Evolutionary conservation across 1,140 invertebrate genomes (phyloP).

Genomic region (Saccostrea cuccullata): DNA sequence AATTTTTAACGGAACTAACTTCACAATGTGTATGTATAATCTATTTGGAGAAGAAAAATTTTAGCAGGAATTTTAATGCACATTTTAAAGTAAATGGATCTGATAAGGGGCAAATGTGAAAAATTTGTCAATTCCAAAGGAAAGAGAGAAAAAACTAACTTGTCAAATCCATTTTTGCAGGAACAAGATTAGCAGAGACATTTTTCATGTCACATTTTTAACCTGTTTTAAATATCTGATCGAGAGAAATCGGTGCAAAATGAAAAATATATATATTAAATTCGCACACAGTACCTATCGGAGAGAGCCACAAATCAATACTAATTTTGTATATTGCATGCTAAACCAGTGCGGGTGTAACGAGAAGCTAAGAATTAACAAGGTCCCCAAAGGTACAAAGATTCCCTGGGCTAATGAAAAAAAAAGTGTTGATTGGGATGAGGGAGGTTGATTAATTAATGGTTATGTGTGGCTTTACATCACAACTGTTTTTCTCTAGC

Average conservation of each 20-base stretch:
- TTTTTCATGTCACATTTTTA: neutral
- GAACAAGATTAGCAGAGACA: neutral
- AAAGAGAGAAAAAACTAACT: neutral
- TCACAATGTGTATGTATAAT: neutral
- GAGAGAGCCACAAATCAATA: slow-evolving; percentile 6
- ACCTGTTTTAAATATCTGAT: slow-evolving; percentile 4
- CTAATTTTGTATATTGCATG: slow-evolving; percentile 38
- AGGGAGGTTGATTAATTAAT: slow-evolving; percentile 1
- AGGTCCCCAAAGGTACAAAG: slow-evolving; percentile 14
- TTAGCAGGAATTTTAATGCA: slow-evolving; percentile 30
- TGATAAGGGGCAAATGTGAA: neutral
- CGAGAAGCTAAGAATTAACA: slow-evolving; percentile 14
- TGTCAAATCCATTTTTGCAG: neutral
- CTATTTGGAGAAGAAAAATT: neutral
- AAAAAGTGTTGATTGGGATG: slow-evolving; percentile 20
- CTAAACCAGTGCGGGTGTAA: slow-evolving; percentile 11
- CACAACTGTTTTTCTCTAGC: neutral
- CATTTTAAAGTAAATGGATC: slow-evolving; percentile 4
- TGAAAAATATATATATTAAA: neutral
- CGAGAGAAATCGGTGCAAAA: neutral
- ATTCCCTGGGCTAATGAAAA: neutral
- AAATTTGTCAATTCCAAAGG: neutral
- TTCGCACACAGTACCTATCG: neutral
- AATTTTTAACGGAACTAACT: slow-evolving; percentile 16
- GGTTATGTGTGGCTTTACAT: neutral